Evolutionary conservation across 2,888 invertebrate genomes (phyloP).

Genomic region (Sericinus montela): DNA sequence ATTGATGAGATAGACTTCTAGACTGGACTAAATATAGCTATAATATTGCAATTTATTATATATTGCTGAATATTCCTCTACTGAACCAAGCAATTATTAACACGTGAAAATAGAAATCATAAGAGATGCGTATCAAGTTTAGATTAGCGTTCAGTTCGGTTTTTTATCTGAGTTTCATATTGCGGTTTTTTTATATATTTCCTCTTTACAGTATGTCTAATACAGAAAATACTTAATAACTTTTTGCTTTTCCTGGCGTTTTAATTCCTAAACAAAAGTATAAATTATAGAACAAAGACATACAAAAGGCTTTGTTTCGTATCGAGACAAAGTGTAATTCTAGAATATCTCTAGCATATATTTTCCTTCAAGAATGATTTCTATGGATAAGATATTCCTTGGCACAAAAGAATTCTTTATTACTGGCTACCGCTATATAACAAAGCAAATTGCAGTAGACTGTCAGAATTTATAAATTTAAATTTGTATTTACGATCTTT

Average conservation of each 20-base stretch:
- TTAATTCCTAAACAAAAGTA: conserved; percentile 2
- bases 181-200: too few relatives aligned
- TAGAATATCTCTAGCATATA: neutral
- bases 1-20: too few relatives aligned
- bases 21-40: too few relatives aligned
- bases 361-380: conserved; percentile 18
- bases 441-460: neutral
- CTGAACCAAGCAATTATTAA: too few relatives aligned
- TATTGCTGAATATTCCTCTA: too few relatives aligned
- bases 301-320: conserved; percentile 16
- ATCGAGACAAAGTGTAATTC: conserved; percentile 12
- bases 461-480: neutral
- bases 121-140: too few relatives aligned
- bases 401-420: conserved; percentile 14
- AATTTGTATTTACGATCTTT: too few relatives aligned
- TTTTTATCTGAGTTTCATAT: too few relatives aligned
- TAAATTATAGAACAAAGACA: conserved; percentile 5
- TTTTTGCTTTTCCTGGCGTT: neutral
- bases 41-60: too few relatives aligned
- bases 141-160: too few relatives aligned
- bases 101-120: too few relatives aligned
- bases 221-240: conserved; percentile 4
- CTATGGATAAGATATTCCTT: conserved; percentile 13
- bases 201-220: neutral
- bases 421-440: neutral